Base-by-base conservation (phyloP, 2,888 invertebrate genomes). In the Lithophane leautieri region DNA sequence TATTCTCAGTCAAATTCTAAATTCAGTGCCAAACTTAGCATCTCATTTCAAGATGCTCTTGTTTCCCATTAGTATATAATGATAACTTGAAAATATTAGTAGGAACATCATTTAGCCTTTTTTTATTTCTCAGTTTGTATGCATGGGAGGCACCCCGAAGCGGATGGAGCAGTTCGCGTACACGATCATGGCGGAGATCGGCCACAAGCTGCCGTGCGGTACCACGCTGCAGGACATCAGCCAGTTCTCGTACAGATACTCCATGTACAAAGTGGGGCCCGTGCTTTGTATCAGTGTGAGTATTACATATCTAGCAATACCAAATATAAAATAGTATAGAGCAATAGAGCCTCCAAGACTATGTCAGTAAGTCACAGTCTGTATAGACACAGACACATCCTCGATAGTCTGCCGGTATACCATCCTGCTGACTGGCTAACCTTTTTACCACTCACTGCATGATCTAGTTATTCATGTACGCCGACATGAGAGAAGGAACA, bases 71-170 rank as follows among this genome's bases (percentile, higher is more conserved):
- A 63, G 11, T 19, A 34, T 6, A 34, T 34, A 47, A n/a, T 61
- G 34, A 22, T 22, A 7, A 28, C 9, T 22, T 40, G 7, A 73
- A 44, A 68, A 34, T 68, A 9, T 4, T 14, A 7, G 2, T 9
- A 6, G 2, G 14, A 9, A 22, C 8, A 47, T 34, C 0, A 16
- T 63, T 52, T n/a, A 56, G 2, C 4, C 2, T 0, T 56, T 42
- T 72, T 28, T 73, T 25, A n/a, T n/a, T 25, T 84, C 94, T 95
- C 95, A 99, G 99, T 99, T 99, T 95, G 99, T 99, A 56, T 99
- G 99, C 94, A 99, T 99, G 98, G 99, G 99, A 63, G 99, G 99
- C 25, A 99, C 99, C 40, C 99, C 99, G 22, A 98, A 98, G 92
- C 97, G 99, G 72, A 99, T 99, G 99, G 98, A 99, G 94, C 97